Conservation (phyloP, 2,113 vertebrate species). For the Myrmecophaga tridactyla region DNA sequence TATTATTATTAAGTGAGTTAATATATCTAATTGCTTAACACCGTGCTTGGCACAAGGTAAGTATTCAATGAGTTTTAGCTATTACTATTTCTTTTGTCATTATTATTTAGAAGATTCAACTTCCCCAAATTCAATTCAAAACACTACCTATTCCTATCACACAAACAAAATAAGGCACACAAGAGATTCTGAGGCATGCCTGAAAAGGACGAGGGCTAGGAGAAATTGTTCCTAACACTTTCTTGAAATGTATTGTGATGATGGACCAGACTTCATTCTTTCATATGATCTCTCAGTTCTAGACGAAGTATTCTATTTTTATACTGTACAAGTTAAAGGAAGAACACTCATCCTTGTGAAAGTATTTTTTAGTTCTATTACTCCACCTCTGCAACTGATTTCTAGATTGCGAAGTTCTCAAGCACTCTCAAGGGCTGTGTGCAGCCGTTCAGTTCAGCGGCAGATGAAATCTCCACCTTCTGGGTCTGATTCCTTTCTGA, state of each 20-base stretch:
- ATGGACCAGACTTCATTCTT: neutral
- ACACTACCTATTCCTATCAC: neutral
- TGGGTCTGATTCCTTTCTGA: neutral
- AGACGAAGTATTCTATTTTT: neutral
- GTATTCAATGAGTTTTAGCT: neutral
- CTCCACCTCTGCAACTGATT: neutral
- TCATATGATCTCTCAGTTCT: accelerated
- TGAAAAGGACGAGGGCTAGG: neutral
- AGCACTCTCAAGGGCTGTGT: neutral
- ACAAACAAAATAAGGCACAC: neutral
- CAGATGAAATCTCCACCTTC: neutral
- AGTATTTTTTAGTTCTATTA: neutral
- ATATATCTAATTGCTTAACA: neutral
- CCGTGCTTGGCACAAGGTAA: neutral
- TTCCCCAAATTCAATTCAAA: neutral
- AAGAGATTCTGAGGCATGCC: too few species aligned
- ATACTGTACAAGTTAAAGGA: neutral
- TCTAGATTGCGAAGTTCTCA: neutral
- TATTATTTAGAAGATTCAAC: neutral
- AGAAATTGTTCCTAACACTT: neutral
- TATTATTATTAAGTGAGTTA: neutral
- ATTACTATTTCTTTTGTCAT: neutral
- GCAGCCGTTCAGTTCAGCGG: constrained; percentile 21
- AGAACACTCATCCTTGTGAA: neutral
- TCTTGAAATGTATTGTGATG: neutral